phyloP scores from a whole-genome alignment of 1,140 invertebrate species.

The Listronotus oregonensis region DNA sequence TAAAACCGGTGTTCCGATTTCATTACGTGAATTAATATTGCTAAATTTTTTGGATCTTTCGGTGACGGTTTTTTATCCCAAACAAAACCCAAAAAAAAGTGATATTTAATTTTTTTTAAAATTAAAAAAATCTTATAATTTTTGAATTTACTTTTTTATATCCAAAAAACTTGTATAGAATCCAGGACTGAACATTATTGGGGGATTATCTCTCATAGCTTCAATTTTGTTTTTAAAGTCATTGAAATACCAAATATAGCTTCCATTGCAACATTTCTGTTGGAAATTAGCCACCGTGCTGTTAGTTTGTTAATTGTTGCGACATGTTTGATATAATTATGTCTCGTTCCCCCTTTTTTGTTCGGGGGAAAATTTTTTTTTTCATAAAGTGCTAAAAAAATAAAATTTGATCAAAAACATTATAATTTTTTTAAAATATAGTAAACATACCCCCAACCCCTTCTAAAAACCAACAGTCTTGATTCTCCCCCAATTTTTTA shows the following conservation, averaged over 20 bases:
- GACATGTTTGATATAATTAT: slow-evolving; percentile 69
- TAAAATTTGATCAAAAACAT: too few relatives aligned
- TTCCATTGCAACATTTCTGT: slow-evolving; percentile 74
- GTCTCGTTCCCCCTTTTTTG: slow-evolving; percentile 73
- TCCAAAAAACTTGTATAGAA: slow-evolving; percentile 84
- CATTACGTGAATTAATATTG: slow-evolving; percentile 81
- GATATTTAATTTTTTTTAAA: too few relatives aligned
- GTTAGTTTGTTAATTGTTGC: slow-evolving; percentile 60
- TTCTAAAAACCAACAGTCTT: too few relatives aligned
- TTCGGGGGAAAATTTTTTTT: slow-evolving; percentile 74
- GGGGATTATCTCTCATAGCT: slow-evolving; percentile 71
- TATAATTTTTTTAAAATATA: too few relatives aligned
- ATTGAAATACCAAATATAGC: slow-evolving; percentile 78
- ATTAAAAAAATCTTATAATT: too few relatives aligned
- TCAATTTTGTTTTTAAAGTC: slow-evolving; percentile 70
- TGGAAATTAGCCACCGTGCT: slow-evolving; percentile 60
- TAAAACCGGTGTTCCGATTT: slow-evolving; percentile 84
- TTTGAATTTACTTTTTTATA: slow-evolving; percentile 69
- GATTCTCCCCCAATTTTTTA: too few relatives aligned
- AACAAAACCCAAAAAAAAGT: slow-evolving; percentile 73
- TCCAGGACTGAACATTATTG: slow-evolving; percentile 77
- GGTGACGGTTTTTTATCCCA: slow-evolving; percentile 80
- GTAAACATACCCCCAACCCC: too few relatives aligned
- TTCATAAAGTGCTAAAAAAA: slow-evolving; percentile 67
- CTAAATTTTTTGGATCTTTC: slow-evolving; percentile 67